These are phyloP conservation scores for Plectropomus leopardus DNA, from an alignment of 2,113 vertebrate genomes.

Conservation along the genomic window DNA sequence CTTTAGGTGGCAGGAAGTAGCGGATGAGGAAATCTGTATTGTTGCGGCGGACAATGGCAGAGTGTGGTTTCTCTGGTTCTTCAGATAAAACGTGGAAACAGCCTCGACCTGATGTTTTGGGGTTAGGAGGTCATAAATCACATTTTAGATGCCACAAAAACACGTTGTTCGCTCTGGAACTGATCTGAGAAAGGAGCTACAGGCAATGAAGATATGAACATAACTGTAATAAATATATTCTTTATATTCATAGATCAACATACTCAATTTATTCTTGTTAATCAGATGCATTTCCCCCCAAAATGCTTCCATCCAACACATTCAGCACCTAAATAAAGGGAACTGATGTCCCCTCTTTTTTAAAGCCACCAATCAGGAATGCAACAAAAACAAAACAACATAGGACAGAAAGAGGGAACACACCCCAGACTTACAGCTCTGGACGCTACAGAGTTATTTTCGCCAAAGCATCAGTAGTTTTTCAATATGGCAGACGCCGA, in stretches of 20 bases:
- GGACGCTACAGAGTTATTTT: slow-evolving; percentile 6
- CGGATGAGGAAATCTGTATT: slow-evolving; percentile 67
- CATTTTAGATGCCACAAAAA: slow-evolving; percentile 17
- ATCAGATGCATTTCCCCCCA: slow-evolving; percentile 29
- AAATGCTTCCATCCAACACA: slow-evolving; percentile 45
- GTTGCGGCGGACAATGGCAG: slow-evolving; percentile 36
- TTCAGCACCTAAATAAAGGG: slow-evolving; percentile 53
- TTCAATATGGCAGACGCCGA: background rate
- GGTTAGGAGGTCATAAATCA: slow-evolving; percentile 68
- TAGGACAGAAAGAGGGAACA: slow-evolving; percentile 3
- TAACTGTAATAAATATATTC: slow-evolving; percentile 62
- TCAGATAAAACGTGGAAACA: slow-evolving; percentile 66
- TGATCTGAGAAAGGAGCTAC: background rate
- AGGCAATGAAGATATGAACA: background rate
- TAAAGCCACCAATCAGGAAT: slow-evolving; percentile 24
- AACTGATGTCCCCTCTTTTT: background rate
- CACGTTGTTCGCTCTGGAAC: background rate
- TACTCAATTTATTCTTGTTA: slow-evolving; percentile 41
- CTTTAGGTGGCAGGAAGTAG: slow-evolving; percentile 61
- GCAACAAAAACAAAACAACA: slow-evolving; percentile 19
- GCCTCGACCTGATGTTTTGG: slow-evolving; percentile 1
- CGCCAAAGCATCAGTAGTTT: slow-evolving; percentile 1
- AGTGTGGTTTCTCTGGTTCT: slow-evolving; percentile 76
- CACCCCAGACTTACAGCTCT: background rate
- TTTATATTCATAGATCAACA: slow-evolving; percentile 74